A percentile compares a stretch with the other conserved stretches of the same genome.
Conservation (phyloP, 2,797 vertebrate species). For the Malurus splendens region DNA sequence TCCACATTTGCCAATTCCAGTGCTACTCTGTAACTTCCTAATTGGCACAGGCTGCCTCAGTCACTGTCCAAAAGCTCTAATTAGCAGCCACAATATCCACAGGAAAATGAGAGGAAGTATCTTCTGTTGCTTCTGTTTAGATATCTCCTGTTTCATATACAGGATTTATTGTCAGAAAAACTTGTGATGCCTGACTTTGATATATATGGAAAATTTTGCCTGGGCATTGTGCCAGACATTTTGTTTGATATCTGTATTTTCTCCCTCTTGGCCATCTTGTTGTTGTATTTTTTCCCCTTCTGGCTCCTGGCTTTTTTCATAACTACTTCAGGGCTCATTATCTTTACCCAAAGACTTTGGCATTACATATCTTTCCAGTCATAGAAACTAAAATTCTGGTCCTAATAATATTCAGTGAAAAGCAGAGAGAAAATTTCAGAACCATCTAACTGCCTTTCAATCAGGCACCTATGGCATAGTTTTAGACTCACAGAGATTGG, state of each 20-base stretch:
- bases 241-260: constrained; percentile 8
- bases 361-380: not conserved
- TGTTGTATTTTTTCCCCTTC: not conserved
- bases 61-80: not conserved
- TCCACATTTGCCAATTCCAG: not conserved
- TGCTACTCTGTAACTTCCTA: not conserved
- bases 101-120: not conserved
- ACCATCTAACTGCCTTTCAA: not conserved
- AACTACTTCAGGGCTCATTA: not conserved
- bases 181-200: constrained; percentile 4
- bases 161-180: not conserved
- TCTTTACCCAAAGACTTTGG: not conserved
- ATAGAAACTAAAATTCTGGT: not conserved
- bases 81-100: not conserved
- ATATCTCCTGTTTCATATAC: not conserved
- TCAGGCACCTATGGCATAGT: not conserved
- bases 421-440: not conserved
- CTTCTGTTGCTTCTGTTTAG: not conserved
- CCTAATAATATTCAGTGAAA: not conserved
- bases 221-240: not conserved
- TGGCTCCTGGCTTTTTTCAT: not conserved
- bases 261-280: not conserved
- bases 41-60: not conserved
- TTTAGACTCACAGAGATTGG: not conserved
- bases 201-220: not conserved